phyloP scores from a whole-genome alignment of 2,888 invertebrate species.

The Agonopterix alstromeriana region DNA sequence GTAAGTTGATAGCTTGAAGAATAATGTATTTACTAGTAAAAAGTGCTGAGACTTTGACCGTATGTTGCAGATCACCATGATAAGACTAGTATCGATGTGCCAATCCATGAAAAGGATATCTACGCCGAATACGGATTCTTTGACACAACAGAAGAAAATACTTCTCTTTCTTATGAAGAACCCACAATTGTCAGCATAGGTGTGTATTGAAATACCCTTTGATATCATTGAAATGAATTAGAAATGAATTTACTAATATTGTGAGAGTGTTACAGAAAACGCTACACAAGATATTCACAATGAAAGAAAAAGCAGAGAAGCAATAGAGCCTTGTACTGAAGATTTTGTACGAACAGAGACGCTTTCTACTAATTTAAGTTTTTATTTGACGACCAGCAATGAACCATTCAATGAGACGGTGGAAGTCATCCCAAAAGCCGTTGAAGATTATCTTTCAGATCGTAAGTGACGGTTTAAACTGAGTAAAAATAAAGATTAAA shows the following conservation, averaged over 20 bases:
- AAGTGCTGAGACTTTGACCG: slow-evolving; percentile 12
- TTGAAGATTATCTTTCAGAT: slow-evolving; percentile 48
- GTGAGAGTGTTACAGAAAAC: too few relatives aligned
- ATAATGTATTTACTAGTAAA: slow-evolving; percentile 10
- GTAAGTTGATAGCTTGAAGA: too few relatives aligned
- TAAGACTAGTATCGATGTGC: slow-evolving; percentile 14
- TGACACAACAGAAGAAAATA: slow-evolving; percentile 21
- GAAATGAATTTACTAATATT: too few relatives aligned
- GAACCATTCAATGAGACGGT: slow-evolving; percentile 7
- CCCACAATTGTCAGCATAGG: too few relatives aligned
- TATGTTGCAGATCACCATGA: slow-evolving; percentile 44
- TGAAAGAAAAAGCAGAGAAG: too few relatives aligned
- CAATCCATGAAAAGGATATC: slow-evolving; percentile 26
- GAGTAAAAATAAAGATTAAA: too few relatives aligned
- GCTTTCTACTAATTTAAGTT: too few relatives aligned
- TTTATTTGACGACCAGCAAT: not conserved
- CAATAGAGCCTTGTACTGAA: too few relatives aligned
- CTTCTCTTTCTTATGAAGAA: not conserved
- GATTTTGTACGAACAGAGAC: too few relatives aligned
- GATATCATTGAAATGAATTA: too few relatives aligned
- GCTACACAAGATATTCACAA: too few relatives aligned
- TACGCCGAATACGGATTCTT: slow-evolving; percentile 39
- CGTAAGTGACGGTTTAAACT: slow-evolving; percentile 39
- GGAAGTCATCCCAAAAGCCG: slow-evolving; percentile 14
- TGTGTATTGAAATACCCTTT: too few relatives aligned